phyloP scores from a whole-genome alignment of 2,888 invertebrate genomes.

The Ectemnius continuus region DNA sequence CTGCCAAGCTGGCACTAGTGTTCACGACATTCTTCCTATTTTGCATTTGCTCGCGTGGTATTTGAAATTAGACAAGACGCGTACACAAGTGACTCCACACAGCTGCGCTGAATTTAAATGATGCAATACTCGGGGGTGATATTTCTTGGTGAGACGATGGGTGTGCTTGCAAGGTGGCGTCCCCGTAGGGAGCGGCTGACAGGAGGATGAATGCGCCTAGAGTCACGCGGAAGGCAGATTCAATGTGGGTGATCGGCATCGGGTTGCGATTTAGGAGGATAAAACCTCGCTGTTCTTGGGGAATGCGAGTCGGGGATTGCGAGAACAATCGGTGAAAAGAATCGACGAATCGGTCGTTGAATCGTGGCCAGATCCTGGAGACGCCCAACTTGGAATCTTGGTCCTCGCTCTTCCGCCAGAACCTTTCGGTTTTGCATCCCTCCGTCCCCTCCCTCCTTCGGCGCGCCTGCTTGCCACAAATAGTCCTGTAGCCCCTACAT shows the following conservation, averaged over 20 bases:
- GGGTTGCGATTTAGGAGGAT: background rate
- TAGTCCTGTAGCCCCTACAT: constrained; percentile 8
- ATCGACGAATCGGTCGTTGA: constrained; percentile 51
- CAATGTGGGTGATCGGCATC: constrained; percentile 15
- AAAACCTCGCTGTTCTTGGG: constrained; percentile 16
- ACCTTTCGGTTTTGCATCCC: constrained; percentile 35
- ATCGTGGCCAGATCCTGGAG: constrained; percentile 53
- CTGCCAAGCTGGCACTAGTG: no score
- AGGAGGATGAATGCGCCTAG: constrained; percentile 1
- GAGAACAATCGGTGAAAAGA: constrained; percentile 36
- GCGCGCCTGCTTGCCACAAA: constrained; percentile 16
- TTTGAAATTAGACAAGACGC: background rate
- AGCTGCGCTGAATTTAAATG: constrained; percentile 5
- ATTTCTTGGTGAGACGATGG: background rate
- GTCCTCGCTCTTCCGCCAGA: constrained; percentile 52
- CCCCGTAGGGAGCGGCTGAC: background rate
- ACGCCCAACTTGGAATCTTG: constrained; percentile 34
- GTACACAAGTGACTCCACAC: background rate
- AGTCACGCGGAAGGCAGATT: background rate
- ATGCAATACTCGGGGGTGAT: background rate
- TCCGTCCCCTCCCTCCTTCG: background rate
- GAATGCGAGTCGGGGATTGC: background rate
- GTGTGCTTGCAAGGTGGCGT: background rate
- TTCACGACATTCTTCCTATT: background rate
- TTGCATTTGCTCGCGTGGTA: background rate